Base-by-base conservation (phyloP, 2,113 vertebrate genomes). In the Colius striatus region DNA sequence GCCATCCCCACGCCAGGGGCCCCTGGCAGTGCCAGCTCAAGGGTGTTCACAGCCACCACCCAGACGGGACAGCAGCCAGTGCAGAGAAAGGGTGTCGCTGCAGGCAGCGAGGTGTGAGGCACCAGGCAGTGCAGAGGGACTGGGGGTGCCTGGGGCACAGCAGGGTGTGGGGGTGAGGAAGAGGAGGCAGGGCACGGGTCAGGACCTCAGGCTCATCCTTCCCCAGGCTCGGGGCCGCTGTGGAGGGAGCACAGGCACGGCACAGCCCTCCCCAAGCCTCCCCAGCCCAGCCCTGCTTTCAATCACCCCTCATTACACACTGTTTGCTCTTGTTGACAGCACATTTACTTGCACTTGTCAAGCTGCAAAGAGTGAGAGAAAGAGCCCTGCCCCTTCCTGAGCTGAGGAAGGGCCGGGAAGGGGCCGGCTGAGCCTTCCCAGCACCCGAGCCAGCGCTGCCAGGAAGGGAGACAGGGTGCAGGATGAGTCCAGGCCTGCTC, bases 341-440 rank as follows among this genome's bases (percentile, higher is more conserved):
- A 92, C 95, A 75, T 95, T 96, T 95, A 96, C 95, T 96, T 85
- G 92, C 89, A 94, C 92, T 95, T 91, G 92, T 95, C 95, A 87
- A 91, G 77, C 54, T 81, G 89, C 84, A 92, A 96, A 94, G 82
- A 84, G 91, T 57, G 95, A 95, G 80, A 94, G 87, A 92, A 94
- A 78, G 36, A 32, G 77, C 87, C 80, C 89, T 81, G 89, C 96
- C 92, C 92, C 89, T 94, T 95, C 94, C 96, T 89, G 95, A 81
- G 2, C 61, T 41, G 19, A 4, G 60, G 72, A 60, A 51, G 8
- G 4, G 83, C 68, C 89, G 81, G 96, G 85, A 92, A 83, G 85
- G 92, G 83, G 54, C 92, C 19, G 2, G 61, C 26, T 10, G 0
- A 27, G 25, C 54, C 62, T 82, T 78, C 60, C 96, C 92, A 73